Conservation (phyloP, 2,113 vertebrate species). For the Microcebus griseorufus region DNA sequence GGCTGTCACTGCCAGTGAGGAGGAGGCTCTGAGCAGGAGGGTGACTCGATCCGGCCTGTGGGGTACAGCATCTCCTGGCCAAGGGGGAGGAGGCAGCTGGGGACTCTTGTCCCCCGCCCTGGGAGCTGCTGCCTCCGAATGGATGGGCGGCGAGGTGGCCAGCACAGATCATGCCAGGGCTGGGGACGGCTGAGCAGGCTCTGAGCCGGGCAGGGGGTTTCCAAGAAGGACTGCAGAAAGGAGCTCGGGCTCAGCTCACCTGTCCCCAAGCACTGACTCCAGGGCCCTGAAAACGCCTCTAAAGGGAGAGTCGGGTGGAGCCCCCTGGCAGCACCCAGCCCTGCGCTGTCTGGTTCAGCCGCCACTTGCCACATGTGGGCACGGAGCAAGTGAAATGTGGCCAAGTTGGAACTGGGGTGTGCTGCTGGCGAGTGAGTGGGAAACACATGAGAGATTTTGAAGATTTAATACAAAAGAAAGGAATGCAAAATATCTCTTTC, state of each 20-base stretch:
- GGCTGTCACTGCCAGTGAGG: neutral
- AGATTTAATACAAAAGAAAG: neutral
- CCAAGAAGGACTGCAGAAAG: neutral
- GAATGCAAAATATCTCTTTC: neutral
- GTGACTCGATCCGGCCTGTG: neutral
- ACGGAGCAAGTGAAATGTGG: neutral
- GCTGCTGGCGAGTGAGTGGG: too few relatives aligned
- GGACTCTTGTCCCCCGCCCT: neutral
- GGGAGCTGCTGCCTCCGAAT: neutral
- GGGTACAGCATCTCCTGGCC: neutral
- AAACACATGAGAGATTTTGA: neutral
- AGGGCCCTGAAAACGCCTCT: neutral
- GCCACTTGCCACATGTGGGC: rapidly evolving
- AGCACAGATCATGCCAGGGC: neutral
- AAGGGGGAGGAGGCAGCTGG: neutral
- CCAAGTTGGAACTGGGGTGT: rapidly evolving
- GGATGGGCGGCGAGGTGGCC: neutral
- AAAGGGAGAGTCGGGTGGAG: neutral
- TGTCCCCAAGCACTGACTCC: neutral
- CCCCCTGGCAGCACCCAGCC: neutral
- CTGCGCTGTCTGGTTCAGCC: rapidly evolving
- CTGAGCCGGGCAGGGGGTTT: neutral
- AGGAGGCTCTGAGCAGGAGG: neutral
- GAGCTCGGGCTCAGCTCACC: too few relatives aligned
- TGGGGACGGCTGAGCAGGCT: neutral